These are phyloP conservation scores for Hyla sarda DNA, from an alignment of 2,113 vertebrate species.

Conservation along the genomic window DNA sequence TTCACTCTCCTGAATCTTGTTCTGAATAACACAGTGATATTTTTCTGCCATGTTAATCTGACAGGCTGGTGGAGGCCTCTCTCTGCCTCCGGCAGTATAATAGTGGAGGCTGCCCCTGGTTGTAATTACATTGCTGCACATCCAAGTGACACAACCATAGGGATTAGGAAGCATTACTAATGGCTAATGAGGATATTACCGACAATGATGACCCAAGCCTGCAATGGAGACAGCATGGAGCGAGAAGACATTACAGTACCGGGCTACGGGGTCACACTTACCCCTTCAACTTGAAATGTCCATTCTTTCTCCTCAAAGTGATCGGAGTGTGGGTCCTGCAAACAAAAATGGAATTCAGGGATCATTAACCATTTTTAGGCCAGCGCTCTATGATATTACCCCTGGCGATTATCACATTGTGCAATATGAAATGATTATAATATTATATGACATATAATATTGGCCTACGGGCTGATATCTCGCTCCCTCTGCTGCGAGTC, in stretches of 20 bases:
- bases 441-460: too few relatives aligned
- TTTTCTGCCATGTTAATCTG: neutral
- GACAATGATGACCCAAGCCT: neutral
- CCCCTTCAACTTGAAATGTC: conserved; percentile 90
- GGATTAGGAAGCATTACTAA: neutral
- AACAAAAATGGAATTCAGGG: neutral
- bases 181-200: neutral
- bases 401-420: too few relatives aligned
- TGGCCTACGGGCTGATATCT: too few relatives aligned
- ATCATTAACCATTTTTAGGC: neutral
- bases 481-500: too few relatives aligned
- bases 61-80: neutral
- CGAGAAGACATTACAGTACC: neutral
- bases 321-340: conserved; percentile 83
- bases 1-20: neutral
- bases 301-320: conserved; percentile 92
- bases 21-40: neutral
- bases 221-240: neutral
- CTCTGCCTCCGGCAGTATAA: conserved; percentile 11
- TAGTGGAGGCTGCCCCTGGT: neutral
- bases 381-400: too few relatives aligned
- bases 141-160: neutral
- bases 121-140: neutral
- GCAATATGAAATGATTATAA: too few relatives aligned
- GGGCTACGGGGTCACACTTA: conserved; percentile 64